These are phyloP conservation scores for Neocrepidodera transversa DNA, from an alignment of 2,888 invertebrate genomes.

Conservation along the genomic window DNA sequence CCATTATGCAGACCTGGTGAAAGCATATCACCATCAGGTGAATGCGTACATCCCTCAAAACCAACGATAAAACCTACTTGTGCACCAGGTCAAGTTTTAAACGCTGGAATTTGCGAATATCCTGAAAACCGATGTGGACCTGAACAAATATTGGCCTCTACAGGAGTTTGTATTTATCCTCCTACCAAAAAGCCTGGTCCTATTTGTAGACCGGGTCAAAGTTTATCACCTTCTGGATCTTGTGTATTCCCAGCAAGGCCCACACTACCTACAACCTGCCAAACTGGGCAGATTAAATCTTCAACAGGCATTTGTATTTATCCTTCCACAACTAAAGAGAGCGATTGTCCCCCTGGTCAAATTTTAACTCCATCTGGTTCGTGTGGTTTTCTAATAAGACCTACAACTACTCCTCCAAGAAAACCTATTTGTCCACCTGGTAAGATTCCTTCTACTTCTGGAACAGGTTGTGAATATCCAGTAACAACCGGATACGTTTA, in stretches of 20 bases:
- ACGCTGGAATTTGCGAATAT: constrained; percentile 8
- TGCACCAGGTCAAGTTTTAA: constrained; percentile 31
- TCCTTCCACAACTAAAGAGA: constrained; percentile 25
- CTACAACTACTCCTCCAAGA: constrained; percentile 35
- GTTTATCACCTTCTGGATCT: constrained; percentile 30
- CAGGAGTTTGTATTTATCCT: constrained; percentile 7
- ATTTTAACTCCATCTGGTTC: constrained; percentile 37
- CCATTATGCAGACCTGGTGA: constrained; percentile 12
- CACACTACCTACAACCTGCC: constrained; percentile 44
- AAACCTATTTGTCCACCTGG: constrained; percentile 43
- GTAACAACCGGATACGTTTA: constrained; percentile 30
- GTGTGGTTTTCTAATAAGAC: constrained; percentile 35
- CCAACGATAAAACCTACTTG: constrained; percentile 16
- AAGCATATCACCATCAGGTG: background rate
- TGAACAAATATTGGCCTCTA: constrained; percentile 24
- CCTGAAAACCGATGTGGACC: constrained; percentile 21
- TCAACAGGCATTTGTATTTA: constrained; percentile 25
- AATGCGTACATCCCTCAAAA: background rate
- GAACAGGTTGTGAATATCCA: constrained; percentile 37
- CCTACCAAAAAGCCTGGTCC: background rate
- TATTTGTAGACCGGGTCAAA: constrained; percentile 23
- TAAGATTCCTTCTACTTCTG: constrained; percentile 18
- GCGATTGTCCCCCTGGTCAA: constrained; percentile 30
- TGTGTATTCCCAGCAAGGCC: constrained; percentile 31
- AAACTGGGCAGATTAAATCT: constrained; percentile 54